Conservation (phyloP, 1,140 invertebrate species). For the Leptopilina boulardi region DNA sequence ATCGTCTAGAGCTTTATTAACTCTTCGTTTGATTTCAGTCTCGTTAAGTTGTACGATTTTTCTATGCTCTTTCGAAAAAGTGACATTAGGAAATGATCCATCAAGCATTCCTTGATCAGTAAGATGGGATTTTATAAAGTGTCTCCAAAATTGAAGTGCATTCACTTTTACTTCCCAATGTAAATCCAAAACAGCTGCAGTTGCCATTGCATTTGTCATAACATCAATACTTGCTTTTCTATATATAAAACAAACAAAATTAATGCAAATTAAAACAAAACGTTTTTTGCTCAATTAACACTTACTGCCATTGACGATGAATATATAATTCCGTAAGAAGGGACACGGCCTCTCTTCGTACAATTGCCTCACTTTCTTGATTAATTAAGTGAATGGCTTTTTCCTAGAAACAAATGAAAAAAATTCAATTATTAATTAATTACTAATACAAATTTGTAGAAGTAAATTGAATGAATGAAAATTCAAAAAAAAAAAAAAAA, state of each 20-base stretch:
- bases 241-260: conserved; percentile 27
- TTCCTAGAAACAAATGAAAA: conserved; percentile 75
- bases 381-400: conserved; percentile 79
- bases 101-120: conserved; percentile 88
- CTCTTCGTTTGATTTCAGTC: conserved; percentile 80
- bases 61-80: conserved; percentile 85
- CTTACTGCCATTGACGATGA: conserved; percentile 78
- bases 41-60: conserved; percentile 86
- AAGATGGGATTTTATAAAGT: conserved; percentile 80
- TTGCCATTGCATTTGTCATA: conserved; percentile 77
- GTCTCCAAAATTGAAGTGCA: conserved; percentile 83
- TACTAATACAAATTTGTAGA: conserved; percentile 71
- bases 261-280: conserved; percentile 27
- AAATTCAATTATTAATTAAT: background rate
- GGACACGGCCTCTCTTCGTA: conserved; percentile 82
- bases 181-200: conserved; percentile 81
- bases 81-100: conserved; percentile 84
- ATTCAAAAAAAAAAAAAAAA: conserved; percentile 65
- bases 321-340: conserved; percentile 82
- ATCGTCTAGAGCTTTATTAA: conserved; percentile 82
- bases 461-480: conserved; percentile 77
- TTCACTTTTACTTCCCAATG: conserved; percentile 88
- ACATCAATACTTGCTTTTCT: conserved; percentile 64
- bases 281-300: conserved; percentile 41
- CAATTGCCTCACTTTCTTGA: conserved; percentile 85